Evolutionary conservation across 2,797 vertebrate species (phyloP), one percentile per base, ranked within the genome.

Genomic region (Sciurus carolinensis): DNA sequence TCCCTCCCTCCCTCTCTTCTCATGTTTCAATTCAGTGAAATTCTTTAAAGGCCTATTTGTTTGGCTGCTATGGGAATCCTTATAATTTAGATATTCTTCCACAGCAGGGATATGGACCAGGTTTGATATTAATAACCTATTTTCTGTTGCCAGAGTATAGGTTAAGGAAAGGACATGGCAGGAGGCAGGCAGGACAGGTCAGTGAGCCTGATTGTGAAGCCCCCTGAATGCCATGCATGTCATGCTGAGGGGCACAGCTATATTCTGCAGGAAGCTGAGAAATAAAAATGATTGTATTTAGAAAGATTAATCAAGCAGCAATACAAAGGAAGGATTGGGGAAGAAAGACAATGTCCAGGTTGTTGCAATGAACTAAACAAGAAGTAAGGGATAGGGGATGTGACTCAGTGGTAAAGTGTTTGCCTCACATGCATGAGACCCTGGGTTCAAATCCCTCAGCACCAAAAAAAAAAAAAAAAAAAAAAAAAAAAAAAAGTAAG

Each of bases 51-150:
- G 4, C 44, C 57, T 59, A 17, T 73, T 39, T 87, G 8, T 92
- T 95, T 75, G 90, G 24, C 82, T 95, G 0, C 57, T 89, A 33
- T 66, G 39, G 64, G 28, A 50, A 50, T 79, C 33, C 39, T 73
- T 71, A 39, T 67, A 47, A 94, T 75, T 86, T 76, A 95, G 20
- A 39, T 89, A 28, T 47, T 82, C 77, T 91, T 83, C 36, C 54
- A 85, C 47, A 72, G 36, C 75, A 57, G 52, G 22, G 44, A 67
- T 54, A 50, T 71, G 33, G 91, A 67, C 0, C 18, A 66, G 17
- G 22, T 44, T n/a, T 82, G 26, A 59, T 67, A 57, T 66, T 52
- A 75, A 3, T 64, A 91, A 44, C 28, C 13, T 0, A 0, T 73
- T 93, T 95, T 92, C 42, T 87, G 18, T 69, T 73, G 33, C 79